Conservation (phyloP, 2,113 vertebrate species). For the Tetrao urogallus region DNA sequence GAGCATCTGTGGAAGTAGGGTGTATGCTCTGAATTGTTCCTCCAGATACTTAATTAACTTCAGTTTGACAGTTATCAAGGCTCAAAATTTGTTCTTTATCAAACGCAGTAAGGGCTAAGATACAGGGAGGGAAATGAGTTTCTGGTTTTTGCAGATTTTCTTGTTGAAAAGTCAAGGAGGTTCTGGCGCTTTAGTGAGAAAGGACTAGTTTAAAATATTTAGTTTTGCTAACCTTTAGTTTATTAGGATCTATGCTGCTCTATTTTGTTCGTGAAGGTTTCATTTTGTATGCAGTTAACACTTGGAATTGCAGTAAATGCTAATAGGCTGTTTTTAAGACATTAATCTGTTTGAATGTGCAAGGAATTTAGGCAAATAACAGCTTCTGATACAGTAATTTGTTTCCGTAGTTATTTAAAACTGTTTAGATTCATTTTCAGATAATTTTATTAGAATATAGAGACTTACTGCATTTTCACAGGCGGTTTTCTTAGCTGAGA, state of each 20-base stretch:
- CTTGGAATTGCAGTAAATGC: slow-evolving; percentile 8
- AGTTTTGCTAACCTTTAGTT: background rate
- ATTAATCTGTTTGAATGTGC: background rate
- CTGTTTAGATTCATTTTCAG: background rate
- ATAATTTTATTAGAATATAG: background rate
- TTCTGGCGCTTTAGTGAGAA: background rate
- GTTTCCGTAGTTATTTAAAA: slow-evolving; percentile 2
- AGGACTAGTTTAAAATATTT: slow-evolving; percentile 12
- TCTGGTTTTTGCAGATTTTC: background rate
- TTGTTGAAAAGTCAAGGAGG: background rate
- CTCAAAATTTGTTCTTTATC: background rate
- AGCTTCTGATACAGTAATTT: background rate
- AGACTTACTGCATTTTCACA: background rate
- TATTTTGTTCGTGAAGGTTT: background rate
- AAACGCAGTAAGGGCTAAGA: background rate
- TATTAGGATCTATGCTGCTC: background rate
- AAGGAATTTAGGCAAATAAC: background rate
- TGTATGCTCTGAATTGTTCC: background rate
- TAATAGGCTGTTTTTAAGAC: slow-evolving; percentile 14
- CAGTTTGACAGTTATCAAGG: background rate
- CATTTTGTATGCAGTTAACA: background rate
- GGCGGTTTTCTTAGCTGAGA: background rate
- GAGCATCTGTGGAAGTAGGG: background rate
- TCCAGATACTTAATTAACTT: background rate
- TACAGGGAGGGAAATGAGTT: background rate